A percentile compares a stretch with the other conserved stretches of the same genome.
Evolutionary conservation across 2,797 vertebrate species (phyloP).

Genomic region (Cynopterus sphinx): DNA sequence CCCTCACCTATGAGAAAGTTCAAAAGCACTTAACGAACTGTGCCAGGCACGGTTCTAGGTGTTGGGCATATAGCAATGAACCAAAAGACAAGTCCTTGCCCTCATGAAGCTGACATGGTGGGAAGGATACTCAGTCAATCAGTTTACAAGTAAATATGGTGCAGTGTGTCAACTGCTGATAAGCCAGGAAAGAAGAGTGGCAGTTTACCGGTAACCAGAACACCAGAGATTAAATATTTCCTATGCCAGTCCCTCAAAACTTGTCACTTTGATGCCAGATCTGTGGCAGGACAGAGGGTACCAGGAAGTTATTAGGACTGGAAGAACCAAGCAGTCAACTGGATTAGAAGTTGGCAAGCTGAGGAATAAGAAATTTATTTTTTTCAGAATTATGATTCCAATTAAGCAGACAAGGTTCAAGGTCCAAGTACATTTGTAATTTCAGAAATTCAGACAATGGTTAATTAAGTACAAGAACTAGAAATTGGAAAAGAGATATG

Average conservation of each 20-base stretch:
- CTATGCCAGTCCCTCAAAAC: neutral
- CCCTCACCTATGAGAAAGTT: neutral
- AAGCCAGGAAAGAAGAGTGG: neutral
- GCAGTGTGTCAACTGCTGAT: neutral
- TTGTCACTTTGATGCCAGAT: neutral
- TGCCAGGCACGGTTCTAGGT: neutral
- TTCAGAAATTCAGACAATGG: neutral
- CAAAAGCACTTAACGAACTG: neutral
- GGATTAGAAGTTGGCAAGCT: neutral
- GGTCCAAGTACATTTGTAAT: neutral
- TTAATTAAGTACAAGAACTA: neutral
- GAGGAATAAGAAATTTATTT: neutral
- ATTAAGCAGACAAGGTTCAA: neutral
- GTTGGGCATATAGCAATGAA: neutral
- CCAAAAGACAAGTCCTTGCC: neutral
- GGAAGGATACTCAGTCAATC: neutral
- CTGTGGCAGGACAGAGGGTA: neutral
- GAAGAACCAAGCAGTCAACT: neutral
- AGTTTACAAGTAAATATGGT: neutral
- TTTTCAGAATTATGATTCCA: slow-evolving; percentile 13
- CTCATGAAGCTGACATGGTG: too few species aligned
- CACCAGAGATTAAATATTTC: neutral
- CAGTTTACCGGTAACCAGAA: too few species aligned
- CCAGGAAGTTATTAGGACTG: neutral
- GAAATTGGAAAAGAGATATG: neutral